Base-by-base conservation (phyloP, 2,888 invertebrate species). In the Emmelina monodactyla region DNA sequence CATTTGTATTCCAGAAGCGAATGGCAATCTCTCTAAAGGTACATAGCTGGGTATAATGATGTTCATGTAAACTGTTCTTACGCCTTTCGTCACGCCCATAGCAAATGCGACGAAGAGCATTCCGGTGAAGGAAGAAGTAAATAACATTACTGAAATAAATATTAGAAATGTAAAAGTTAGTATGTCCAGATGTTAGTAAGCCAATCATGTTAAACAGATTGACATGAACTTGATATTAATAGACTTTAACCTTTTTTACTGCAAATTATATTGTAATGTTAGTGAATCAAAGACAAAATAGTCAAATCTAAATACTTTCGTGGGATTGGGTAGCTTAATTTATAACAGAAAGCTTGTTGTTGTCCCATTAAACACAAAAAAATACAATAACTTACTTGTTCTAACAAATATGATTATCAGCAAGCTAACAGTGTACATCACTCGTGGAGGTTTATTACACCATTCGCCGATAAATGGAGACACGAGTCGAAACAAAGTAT, bases 1-100 rank as follows among this genome's bases (percentile, higher is more conserved):
- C 83, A 86, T 87, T 55, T 88, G 88, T 28, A 89, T 83, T 2
- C 88, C 87, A 4, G 85, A 83, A 2, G 89, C 89, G 31, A 85
- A 84, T 2, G 88, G 82, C 14, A 88, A 61, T 46, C 84, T 71
- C 34, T 88, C 85, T 22, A 89, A 60, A 0, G 88, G 86, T 4
- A 89, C 86, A 48, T 88, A 83, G 51, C 71, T 83, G 0, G 89
- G 88, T 37, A 89, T 84, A 2, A 88, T 83, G 11, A 88, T 64
- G 31, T 83, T 80, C 82, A 88, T 85, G 50, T 86, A 88, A 0
- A 89, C 87, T 0, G 88, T 84, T 40, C 88, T 69, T 16, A 88
- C 68, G 1, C 88, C 89, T 67, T 88, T 89, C 0, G 86, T 85
- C 28, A 86, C 60, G 12, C 89, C 89, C 42, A 89, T 69, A 7